These are phyloP conservation scores for Melanotus villosus DNA, from an alignment of 2,888 invertebrate genomes.

Conservation along the genomic window DNA sequence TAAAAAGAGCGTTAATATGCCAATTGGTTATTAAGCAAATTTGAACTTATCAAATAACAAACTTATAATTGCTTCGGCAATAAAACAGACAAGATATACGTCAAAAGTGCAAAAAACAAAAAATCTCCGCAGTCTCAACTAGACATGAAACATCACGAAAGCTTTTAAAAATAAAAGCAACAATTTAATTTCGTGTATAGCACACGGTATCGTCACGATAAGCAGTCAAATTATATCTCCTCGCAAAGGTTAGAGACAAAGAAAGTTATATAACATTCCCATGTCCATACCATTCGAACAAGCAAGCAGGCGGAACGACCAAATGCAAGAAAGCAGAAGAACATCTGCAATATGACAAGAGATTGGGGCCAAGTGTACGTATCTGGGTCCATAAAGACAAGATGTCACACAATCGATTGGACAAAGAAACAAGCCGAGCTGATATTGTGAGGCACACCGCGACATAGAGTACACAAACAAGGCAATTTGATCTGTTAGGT, in stretches of 20 bases:
- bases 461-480: slow-evolving; percentile 65
- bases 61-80: no score
- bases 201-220: not conserved
- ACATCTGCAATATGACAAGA: slow-evolving; percentile 61
- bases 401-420: slow-evolving; percentile 68
- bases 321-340: slow-evolving; percentile 51
- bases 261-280: slow-evolving; percentile 38
- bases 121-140: slow-evolving; percentile 2
- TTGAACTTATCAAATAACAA: no score
- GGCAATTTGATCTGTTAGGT: slow-evolving; percentile 62
- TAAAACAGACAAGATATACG: no score
- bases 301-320: slow-evolving; percentile 46
- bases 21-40: no score
- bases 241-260: slow-evolving; percentile 34
- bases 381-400: slow-evolving; percentile 66
- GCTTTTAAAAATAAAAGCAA: slow-evolving; percentile 17
- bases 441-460: slow-evolving; percentile 62
- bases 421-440: slow-evolving; percentile 64
- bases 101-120: not conserved
- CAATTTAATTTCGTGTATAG: slow-evolving; percentile 8
- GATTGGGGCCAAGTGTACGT: slow-evolving; percentile 61
- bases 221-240: slow-evolving; percentile 1
- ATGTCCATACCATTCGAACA: slow-evolving; percentile 38
- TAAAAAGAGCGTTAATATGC: no score
- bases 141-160: slow-evolving; percentile 17